Conservation (phyloP, 2,888 invertebrate species). For the Candidula unifasciata region DNA sequence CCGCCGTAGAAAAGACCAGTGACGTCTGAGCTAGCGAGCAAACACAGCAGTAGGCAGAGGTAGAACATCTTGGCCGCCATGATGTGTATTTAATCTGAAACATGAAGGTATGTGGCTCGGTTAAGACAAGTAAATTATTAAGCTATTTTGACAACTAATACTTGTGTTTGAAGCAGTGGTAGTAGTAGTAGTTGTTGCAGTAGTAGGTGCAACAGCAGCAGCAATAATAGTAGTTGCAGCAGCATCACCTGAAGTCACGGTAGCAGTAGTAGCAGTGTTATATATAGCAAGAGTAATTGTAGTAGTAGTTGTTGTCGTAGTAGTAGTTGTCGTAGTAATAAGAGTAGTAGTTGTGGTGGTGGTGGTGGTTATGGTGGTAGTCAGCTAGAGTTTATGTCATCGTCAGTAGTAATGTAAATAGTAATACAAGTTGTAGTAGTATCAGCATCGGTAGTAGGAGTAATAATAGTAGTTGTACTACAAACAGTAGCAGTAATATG, state of each 20-base stretch:
- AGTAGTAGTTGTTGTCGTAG: constrained; percentile 24
- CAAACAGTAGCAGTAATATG: too few relatives aligned
- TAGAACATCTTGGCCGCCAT: too few relatives aligned
- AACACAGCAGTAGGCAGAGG: too few relatives aligned
- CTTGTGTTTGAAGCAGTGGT: constrained; percentile 3
- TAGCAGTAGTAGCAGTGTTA: constrained; percentile 32
- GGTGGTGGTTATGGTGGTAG: constrained; percentile 7
- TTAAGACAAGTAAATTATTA: too few relatives aligned
- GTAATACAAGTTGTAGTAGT: too few relatives aligned
- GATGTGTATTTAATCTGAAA: too few relatives aligned
- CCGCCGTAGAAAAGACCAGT: too few relatives aligned
- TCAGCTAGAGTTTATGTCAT: constrained; percentile 16
- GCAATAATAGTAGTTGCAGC: constrained; percentile 37
- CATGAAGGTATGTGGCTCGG: too few relatives aligned
- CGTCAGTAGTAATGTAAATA: too few relatives aligned
- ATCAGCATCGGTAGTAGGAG: too few relatives aligned
- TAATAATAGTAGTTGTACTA: not conserved
- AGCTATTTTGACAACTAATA: not conserved
- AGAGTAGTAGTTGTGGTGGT: constrained; percentile 10
- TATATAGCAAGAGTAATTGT: constrained; percentile 7
- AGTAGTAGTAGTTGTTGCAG: constrained; percentile 10
- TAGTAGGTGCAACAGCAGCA: constrained; percentile 5
- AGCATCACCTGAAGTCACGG: constrained; percentile 9
- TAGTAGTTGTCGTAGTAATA: constrained; percentile 30
- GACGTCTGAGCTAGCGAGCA: too few relatives aligned